Conservation (phyloP, 2,113 vertebrate genomes). For the Marmota monax region DNA sequence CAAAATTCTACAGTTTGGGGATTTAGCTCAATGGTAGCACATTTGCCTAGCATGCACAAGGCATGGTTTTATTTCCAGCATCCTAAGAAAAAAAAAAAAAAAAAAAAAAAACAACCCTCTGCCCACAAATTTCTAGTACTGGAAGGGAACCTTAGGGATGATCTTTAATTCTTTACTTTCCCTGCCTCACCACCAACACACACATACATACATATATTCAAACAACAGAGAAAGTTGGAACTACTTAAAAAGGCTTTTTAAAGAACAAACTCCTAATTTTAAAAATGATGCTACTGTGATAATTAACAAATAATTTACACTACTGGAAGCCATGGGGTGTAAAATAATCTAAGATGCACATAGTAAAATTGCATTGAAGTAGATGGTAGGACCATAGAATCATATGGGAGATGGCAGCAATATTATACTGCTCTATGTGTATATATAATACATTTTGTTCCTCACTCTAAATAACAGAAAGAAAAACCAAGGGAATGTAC, state of each 20-base stretch:
- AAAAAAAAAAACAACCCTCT: neutral
- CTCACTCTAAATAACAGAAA: slow-evolving; percentile 16
- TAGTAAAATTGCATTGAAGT: neutral
- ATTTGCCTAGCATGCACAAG: neutral
- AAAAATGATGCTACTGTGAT: neutral
- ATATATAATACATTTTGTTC: neutral
- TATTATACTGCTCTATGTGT: neutral
- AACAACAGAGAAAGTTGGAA: slow-evolving; percentile 24
- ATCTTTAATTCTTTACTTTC: neutral
- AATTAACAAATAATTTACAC: neutral
- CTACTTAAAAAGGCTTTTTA: neutral
- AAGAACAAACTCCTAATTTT: neutral
- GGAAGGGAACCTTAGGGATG: neutral
- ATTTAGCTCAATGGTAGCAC: neutral
- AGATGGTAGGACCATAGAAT: neutral
- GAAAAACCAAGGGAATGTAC: neutral
- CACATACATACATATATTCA: neutral
- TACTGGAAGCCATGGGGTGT: neutral
- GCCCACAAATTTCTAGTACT: neutral
- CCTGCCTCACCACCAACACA: neutral
- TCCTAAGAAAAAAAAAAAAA: neutral
- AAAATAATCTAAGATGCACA: slow-evolving; percentile 18
- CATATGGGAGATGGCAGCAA: neutral
- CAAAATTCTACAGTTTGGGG: neutral
- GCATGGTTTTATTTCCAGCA: neutral